phyloP scores from a whole-genome alignment of 2,113 vertebrate genomes.

The Engystomops pustulosus region DNA sequence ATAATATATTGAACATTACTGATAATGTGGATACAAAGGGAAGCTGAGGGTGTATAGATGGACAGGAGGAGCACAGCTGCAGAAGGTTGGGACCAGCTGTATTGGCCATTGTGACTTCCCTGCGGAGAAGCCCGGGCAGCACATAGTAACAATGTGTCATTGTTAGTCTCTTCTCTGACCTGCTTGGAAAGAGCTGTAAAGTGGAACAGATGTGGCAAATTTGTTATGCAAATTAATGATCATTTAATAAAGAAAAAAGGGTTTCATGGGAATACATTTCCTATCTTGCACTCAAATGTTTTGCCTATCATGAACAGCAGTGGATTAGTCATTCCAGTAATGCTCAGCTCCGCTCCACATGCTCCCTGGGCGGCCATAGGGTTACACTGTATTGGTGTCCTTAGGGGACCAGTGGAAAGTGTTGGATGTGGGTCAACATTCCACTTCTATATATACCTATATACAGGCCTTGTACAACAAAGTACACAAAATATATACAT shows the following conservation, averaged over 20 bases:
- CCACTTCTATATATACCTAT: no score
- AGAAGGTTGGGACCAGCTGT: conserved; percentile 6
- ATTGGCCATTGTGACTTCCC: neutral
- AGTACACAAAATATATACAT: no score
- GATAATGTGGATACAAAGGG: neutral
- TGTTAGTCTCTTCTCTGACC: neutral
- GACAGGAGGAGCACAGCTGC: conserved; percentile 4
- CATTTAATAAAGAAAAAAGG: conserved; percentile 11
- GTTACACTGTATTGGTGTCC: no score
- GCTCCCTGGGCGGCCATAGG: no score
- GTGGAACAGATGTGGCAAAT: conserved; percentile 29
- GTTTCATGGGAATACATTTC: neutral
- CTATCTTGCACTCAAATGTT: neutral
- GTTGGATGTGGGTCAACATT: no score
- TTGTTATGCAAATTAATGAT: conserved; percentile 35
- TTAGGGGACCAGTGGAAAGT: no score
- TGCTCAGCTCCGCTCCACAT: no score
- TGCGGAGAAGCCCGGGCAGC: neutral
- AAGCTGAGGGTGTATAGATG: neutral
- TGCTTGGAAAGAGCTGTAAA: neutral
- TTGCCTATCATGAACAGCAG: no score
- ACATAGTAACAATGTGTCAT: conserved; percentile 19
- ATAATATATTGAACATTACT: neutral
- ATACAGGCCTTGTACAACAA: no score
- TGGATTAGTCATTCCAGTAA: no score